These are phyloP conservation scores for Enoplosus armatus DNA, from an alignment of 2,797 vertebrate species.

Conservation along the genomic window DNA sequence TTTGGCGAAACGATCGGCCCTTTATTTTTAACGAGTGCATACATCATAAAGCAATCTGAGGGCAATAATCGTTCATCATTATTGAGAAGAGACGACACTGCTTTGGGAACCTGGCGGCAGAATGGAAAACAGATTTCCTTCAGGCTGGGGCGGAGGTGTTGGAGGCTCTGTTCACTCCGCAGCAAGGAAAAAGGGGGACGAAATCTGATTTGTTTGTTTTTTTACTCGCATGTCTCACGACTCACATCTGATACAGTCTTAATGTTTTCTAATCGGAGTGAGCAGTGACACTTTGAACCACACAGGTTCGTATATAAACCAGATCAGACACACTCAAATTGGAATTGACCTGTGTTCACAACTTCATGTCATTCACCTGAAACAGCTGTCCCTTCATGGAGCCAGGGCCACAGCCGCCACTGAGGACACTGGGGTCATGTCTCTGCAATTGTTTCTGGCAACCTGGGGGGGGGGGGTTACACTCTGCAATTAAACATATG, in stretches of 20 bases:
- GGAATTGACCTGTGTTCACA: not conserved
- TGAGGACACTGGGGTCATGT: not conserved
- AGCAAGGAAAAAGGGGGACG: not conserved
- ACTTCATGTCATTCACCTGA: not conserved
- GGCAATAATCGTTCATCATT: conserved; percentile 85
- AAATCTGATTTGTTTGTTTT: conserved; percentile 24
- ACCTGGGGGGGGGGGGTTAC: not conserved
- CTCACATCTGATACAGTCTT: conserved; percentile 3
- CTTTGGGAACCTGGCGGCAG: conserved; percentile 66
- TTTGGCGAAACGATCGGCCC: conserved; percentile 69
- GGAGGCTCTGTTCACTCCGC: conserved; percentile 28
- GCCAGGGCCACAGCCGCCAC: not conserved
- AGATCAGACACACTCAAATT: not conserved
- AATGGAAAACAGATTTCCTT: conserved; percentile 82
- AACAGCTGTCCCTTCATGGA: not conserved
- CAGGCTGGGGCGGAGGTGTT: conserved; percentile 50
- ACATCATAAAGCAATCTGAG: conserved; percentile 82
- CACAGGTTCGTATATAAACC: not conserved
- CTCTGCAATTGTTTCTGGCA: not conserved
- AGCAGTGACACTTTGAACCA: conserved; percentile 6
- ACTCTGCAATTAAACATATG: too few relatives aligned
- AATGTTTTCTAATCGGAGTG: conserved; percentile 16
- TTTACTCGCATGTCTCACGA: not conserved
- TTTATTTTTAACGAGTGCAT: conserved; percentile 84
- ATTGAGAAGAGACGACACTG: conserved; percentile 75